Percentiles rank a stretch among this genome's conserved stretches.
phyloP scores from a whole-genome alignment of 2,113 vertebrate genomes.

The Noturus placidus region DNA sequence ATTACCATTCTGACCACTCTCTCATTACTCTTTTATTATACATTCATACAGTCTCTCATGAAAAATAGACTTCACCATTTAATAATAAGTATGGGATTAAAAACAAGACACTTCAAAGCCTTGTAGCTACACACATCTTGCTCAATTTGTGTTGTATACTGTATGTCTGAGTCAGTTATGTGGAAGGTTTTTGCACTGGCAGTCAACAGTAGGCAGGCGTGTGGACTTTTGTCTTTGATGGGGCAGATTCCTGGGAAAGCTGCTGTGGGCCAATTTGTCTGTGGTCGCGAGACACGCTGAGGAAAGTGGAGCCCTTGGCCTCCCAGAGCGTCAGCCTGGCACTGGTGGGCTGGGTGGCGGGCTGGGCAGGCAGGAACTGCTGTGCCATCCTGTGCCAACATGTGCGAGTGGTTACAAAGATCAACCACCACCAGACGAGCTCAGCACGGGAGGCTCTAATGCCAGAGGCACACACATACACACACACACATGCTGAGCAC shows the following conservation, averaged over 20 bases:
- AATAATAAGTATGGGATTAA: constrained; percentile 39
- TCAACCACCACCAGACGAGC: constrained; percentile 53
- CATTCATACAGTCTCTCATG: not conserved
- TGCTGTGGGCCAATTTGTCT: constrained; percentile 46
- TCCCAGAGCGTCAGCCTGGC: constrained; percentile 45
- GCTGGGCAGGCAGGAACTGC: constrained; percentile 28
- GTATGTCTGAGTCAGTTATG: constrained; percentile 30
- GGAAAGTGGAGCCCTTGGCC: constrained; percentile 35
- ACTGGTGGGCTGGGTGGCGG: constrained; percentile 26
- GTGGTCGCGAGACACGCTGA: constrained; percentile 43
- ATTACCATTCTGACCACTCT: constrained; percentile 28
- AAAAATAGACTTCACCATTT: constrained; percentile 35
- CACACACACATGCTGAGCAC: constrained; percentile 23
- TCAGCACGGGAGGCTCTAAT: constrained; percentile 42
- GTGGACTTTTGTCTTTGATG: constrained; percentile 45
- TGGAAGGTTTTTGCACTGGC: constrained; percentile 34
- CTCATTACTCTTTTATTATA: constrained; percentile 39
- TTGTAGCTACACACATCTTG: constrained; percentile 23
- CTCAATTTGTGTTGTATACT: constrained; percentile 37
- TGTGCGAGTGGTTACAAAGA: constrained; percentile 53
- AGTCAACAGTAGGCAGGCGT: constrained; percentile 35
- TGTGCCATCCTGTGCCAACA: constrained; percentile 49
- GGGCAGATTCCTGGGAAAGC: constrained; percentile 48
- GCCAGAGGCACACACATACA: constrained; percentile 40
- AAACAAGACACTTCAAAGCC: constrained; percentile 46